Base-by-base conservation (phyloP, 2,888 invertebrate genomes). In the Cybosia mesomella region DNA sequence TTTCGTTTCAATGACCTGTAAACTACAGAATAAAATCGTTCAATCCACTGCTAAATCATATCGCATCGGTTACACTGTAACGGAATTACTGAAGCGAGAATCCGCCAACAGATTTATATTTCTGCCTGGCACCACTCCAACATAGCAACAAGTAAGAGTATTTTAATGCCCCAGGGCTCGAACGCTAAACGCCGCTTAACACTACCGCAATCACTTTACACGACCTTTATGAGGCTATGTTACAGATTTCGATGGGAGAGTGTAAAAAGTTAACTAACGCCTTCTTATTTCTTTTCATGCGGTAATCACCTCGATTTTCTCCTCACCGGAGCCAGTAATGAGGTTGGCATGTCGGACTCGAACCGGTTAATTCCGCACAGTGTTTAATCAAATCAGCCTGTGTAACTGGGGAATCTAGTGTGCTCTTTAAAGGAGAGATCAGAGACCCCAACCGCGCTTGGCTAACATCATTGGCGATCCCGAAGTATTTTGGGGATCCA, bases 61-160 rank as follows among this genome's bases (percentile, higher is more conserved):
- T 60, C 39, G 64, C 59, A 9, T 72, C 54, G 68, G 70, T 68
- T 72, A 15, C 67, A 57, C 53, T 72, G 28, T 61, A 66, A 34
- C 53, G n/a, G 64, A 70, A 68, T 70, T 67, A 73, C 61, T 32
- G 72, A 68, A 66, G 61, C 43, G 54, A 57, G 76, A 70, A 74
- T 67, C 70, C 55, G 58, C 71, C 68, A 73, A 68, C 74, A 76
- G 78, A 78, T 78, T 81, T 81, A 74, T 80, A 75, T 69, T 65
- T 66, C 54, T 71, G 71, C n/a, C 66, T 82, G 82, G 82, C 82
- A 78, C 49, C 15, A 68, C 66, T 77, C 83, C 82, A 81, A 67
- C 22, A 60, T 66, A 83, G 81, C 82, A 82, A 82, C 82, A 82
- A 80, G 82, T 82, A 70, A 73, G 74, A 71, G 71, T 73, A 77